Base-by-base conservation (phyloP, 2,888 invertebrate species). In the Amblyjoppa proteus region DNA sequence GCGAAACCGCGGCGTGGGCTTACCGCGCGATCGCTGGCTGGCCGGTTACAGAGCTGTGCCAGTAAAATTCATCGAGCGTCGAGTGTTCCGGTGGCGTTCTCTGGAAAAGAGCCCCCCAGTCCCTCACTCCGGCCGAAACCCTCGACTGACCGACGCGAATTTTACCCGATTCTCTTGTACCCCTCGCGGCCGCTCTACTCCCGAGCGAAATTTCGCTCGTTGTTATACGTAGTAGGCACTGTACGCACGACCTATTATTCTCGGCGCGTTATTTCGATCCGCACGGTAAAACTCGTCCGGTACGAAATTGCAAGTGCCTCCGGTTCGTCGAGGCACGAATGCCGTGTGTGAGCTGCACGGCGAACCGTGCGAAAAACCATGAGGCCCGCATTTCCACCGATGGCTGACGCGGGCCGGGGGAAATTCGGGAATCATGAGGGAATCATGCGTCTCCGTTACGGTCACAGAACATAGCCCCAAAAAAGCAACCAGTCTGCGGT, bases 1-100 rank as follows among this genome's bases (percentile, higher is more conserved):
- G 90, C 87, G 89, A 90, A 92, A 92, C 91, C 90, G 89, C 89
- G 90, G 89, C 87, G 16, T 34, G 88, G 88, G 89, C 86, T 87
- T 88, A 88, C 87, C 86, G 78, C 86, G 78, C 88, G 88, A 90
- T 88, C 88, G 70, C 70, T 58, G 58, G 68, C 66, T 56, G 51
- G 70, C 69, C 66, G 53, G 70, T 45, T 71, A 68, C 64, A 51
- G 71, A 64, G 34, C 53, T 74, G 45, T 58, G 76, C 75, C 79
- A 89, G 89, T 88, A 89, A 85, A 84, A 84, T 84, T 84, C 84
- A 83, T 76, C 64, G 70, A 81, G 80, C 75, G 74, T 85, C 80
- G 80, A 80, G 77, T 78, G 73, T 69, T 81, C 66, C 61, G 79
- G 53, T 61, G 53, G 45, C 61, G 64, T 70, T 76, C 73, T 38